Evolutionary conservation across 2,888 invertebrate genomes (phyloP), one percentile per base, ranked within the genome.

Genomic region (Caradrina kadenii): DNA sequence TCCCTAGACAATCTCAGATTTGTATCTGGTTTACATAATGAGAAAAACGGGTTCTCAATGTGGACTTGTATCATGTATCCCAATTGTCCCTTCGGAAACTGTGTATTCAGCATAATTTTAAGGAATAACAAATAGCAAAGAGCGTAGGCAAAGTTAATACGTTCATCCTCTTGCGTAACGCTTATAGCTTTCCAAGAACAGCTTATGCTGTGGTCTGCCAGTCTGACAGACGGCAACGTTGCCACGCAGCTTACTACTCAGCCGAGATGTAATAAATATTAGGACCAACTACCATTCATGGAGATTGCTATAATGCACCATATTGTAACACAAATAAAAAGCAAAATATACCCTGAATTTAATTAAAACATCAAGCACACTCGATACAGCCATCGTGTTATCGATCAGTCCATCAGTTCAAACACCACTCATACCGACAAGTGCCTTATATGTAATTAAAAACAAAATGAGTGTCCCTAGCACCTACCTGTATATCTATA

Each of bases 391-490:
- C 35, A 69, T 53, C 65, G 17, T 45, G 19, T 50, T 63, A 66
- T 65, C 63, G 66, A 73, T 63, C 73, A 60, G 50, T 19, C 45
- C 31, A 56, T 73, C 52, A 69, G 73, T 52, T 55, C 59, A 35
- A 48, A 60, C 53, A 35, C 49, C 49, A 55, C 67, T 56, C 45
- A n/a, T 35, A 62, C 42, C 8, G 53, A 56, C 58, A 45, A 62
- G 22, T 17, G 64, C 55, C 31, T 26, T 59, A 56, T 48, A 70
- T 58, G 73, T 78, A 83, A 83, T 83, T 80, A 83, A 83, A 82
- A 83, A 78, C 67, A 71, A 80, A 83, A 82, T 69, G 63, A 80
- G 70, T 65, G 63, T 64, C 59, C 56, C 58, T 53, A 7, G 31
- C 49, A 70, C 21, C 11, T 63, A 77, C 52, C 48, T 55, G 11